Evolutionary conservation across 2,797 vertebrate species (phyloP).

Genomic region (Lithobates pipiens): DNA sequence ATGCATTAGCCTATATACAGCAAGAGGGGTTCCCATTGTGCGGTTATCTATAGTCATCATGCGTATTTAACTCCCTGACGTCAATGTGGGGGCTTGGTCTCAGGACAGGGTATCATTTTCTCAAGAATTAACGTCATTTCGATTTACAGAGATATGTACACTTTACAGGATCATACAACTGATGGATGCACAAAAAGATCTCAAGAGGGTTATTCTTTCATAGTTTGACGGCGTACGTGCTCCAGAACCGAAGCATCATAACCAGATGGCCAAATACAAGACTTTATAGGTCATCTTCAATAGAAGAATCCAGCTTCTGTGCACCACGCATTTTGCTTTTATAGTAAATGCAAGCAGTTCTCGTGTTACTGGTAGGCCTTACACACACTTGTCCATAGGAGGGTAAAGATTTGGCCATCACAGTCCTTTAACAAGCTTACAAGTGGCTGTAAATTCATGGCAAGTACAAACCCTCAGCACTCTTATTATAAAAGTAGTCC

Average conservation of each 20-base stretch:
- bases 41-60: constrained; percentile 63
- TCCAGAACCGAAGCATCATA: constrained; percentile 11
- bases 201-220: background rate
- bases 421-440: background rate
- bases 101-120: background rate
- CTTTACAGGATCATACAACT: constrained; percentile 4
- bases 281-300: background rate
- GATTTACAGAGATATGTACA: constrained; percentile 11
- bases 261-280: background rate
- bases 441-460: background rate
- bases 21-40: constrained; percentile 69
- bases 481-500: background rate
- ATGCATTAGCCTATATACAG: constrained; percentile 79
- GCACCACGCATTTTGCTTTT: background rate
- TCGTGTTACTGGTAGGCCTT: background rate
- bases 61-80: constrained; percentile 22
- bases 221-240: background rate
- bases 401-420: background rate
- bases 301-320: background rate
- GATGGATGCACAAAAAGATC: background rate
- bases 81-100: background rate
- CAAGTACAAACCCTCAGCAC: background rate
- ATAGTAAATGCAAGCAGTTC: background rate
- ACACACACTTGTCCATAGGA: background rate
- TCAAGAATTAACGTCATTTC: background rate